Evolutionary conservation across 2,888 invertebrate species (phyloP).

Genomic region (Tethea ocularis): DNA sequence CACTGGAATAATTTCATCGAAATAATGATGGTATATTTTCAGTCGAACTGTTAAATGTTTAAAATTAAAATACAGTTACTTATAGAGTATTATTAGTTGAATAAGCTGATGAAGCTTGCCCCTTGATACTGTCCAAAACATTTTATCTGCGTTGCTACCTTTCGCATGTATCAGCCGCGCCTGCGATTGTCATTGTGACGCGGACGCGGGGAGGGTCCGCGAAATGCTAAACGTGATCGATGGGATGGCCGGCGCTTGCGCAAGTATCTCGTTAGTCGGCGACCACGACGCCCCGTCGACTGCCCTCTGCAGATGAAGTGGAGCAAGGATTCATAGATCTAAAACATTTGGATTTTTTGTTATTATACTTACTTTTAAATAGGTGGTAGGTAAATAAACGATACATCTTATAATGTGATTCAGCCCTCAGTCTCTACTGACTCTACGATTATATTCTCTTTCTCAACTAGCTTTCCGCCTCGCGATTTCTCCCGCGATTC

Average conservation of each 20-base stretch:
- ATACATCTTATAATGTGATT: no score
- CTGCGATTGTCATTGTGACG: constrained; percentile 58
- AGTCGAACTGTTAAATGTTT: no score
- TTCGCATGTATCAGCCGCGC: neutral
- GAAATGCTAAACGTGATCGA: constrained; percentile 70
- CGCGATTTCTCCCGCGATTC: no score
- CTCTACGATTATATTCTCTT: no score
- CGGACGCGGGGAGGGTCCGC: constrained; percentile 51
- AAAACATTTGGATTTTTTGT: neutral
- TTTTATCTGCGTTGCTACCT: neutral
- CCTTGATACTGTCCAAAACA: neutral
- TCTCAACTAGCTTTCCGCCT: no score
- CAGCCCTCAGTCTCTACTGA: neutral
- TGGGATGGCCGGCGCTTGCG: constrained; percentile 69
- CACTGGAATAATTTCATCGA: no score
- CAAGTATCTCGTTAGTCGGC: constrained; percentile 41
- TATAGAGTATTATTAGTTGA: neutral
- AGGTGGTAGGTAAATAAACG: no score
- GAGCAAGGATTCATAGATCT: neutral
- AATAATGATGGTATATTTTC: no score
- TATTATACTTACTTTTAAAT: neutral
- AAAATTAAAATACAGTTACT: no score
- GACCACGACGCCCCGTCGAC: constrained; percentile 32
- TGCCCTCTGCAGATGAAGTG: neutral
- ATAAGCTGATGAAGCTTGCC: neutral